Percentiles rank a stretch among this genome's conserved stretches.
phyloP scores from a whole-genome alignment of 2,113 vertebrate species.

The Paramormyrops kingsleyae region DNA sequence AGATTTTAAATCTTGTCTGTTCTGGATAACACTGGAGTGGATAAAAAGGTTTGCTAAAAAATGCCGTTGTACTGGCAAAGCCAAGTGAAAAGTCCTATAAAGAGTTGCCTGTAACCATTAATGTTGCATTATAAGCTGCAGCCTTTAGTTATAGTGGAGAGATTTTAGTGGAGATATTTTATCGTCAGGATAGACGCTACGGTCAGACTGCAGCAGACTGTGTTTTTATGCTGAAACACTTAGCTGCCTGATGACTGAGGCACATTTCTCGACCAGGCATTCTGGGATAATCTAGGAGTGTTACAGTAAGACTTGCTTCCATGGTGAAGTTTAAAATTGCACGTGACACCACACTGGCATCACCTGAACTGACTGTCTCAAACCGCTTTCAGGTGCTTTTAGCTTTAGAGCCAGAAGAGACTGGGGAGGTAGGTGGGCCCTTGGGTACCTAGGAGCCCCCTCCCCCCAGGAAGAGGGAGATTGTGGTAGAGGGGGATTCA shows the following conservation, averaged over 20 bases:
- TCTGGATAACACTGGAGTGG: not conserved
- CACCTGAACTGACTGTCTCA: too few species aligned
- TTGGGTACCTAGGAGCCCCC: too few species aligned
- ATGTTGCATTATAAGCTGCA: not conserved
- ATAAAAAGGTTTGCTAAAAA: not conserved
- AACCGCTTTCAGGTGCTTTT: too few species aligned
- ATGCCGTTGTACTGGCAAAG: not conserved
- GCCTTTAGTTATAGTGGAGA: not conserved
- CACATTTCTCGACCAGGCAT: not conserved
- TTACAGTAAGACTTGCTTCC: constrained; percentile 12
- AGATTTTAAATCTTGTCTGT: not conserved
- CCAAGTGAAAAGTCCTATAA: not conserved
- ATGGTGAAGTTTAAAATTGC: constrained; percentile 5
- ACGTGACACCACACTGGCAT: not conserved
- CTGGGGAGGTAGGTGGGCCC: too few species aligned
- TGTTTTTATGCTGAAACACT: not conserved
- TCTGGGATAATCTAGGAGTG: not conserved
- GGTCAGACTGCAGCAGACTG: not conserved
- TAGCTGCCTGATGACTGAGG: not conserved
- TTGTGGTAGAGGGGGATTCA: too few species aligned
- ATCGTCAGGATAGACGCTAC: not conserved
- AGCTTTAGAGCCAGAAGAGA: too few species aligned
- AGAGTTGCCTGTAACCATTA: not conserved
- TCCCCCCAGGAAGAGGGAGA: too few species aligned
- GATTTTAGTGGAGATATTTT: not conserved